Evolutionary conservation across 2,888 invertebrate species (phyloP).

Genomic region (Drosophila differens): DNA sequence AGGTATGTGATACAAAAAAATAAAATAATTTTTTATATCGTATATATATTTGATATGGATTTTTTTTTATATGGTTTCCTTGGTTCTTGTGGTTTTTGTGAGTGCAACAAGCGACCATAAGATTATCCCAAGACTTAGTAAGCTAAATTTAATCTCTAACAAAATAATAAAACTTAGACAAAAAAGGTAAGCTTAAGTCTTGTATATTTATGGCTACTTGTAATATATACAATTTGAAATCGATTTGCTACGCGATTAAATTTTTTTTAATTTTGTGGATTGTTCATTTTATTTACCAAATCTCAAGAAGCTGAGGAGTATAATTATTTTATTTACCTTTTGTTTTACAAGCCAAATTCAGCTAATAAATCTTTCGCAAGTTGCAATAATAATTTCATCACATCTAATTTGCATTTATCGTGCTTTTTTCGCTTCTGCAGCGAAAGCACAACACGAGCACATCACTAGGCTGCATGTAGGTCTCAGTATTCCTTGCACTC

Average conservation of each 20-base stretch:
- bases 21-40: not conserved
- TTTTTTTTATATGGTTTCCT: not conserved
- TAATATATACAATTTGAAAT: not conserved
- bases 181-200: not conserved
- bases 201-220: not conserved
- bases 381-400: not conserved
- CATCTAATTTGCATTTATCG: not conserved
- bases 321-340: not conserved
- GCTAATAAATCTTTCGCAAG: not conserved
- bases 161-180: not conserved
- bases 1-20: conserved; percentile 31
- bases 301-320: not conserved
- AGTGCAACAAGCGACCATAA: not conserved
- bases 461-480: not conserved
- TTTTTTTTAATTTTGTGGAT: not conserved
- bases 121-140: not conserved
- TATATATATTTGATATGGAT: not conserved
- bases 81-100: not conserved
- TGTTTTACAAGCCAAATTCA: not conserved
- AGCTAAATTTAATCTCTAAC: not conserved
- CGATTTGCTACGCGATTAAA: not conserved
- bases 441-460: not conserved
- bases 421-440: not conserved
- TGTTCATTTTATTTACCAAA: not conserved
- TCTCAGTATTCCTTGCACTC: conserved; percentile 3